Evolutionary conservation across 2,797 vertebrate species (phyloP), one percentile per base, ranked within the genome.

Genomic region (Lateolabrax maculatus): DNA sequence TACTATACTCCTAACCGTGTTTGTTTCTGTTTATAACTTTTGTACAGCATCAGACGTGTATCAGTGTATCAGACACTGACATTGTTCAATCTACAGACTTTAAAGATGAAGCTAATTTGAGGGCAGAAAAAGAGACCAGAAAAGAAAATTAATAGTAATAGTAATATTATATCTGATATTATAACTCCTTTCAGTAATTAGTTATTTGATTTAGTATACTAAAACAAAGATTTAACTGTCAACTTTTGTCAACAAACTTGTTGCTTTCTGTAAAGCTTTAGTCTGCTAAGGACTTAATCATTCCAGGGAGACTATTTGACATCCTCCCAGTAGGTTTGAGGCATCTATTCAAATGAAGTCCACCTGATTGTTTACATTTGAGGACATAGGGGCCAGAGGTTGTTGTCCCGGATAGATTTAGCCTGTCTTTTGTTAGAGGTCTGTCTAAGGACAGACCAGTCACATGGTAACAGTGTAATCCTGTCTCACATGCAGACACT

Each of bases 401-500:
- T 80, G 79, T 75, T 89, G 84, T 74, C 74, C 81, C 79, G 67
- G 55, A 79, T 77, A 56, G 87, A 88, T 90, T 91, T 87, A 87
- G 84, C 64, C 46, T 36, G 76, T 88, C 86, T 92, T 84, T 87
- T 75, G 87, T 84, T 88, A 88, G 87, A 91, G 86, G 85, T 89
- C 91, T 87, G 81, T 86, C 85, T 90, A 79, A 92, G 92, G 91
- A 73, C 90, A 90, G 81, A 88, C 75, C 71, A 64, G 93, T 94
- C 94, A 95, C 93, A 89, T 94, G 93, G 90, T 87, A 60, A 85
- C 81, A 27, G 65, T 72, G 61, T 95, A 95, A 95, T 94, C 93
- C 93, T 85, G 83, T 86, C 87, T 94, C 93, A 92, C 90, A 90
- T 91, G 92, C 83, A 86, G 90, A 90, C 87, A 7, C 74, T 65